Evolutionary conservation across 2,888 invertebrate genomes (phyloP).

Genomic region (Pedicia rivosa): DNA sequence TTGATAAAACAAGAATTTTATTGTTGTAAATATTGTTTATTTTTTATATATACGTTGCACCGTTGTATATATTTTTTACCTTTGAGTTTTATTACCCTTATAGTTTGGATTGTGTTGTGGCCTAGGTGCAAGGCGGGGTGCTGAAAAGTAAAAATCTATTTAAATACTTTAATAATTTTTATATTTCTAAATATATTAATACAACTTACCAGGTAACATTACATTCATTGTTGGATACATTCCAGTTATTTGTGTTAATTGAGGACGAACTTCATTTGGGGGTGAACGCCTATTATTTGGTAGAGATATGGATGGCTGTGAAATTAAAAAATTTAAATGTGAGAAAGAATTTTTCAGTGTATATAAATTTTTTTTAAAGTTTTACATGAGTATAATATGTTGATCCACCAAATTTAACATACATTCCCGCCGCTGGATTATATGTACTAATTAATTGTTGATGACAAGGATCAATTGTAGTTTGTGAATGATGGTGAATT

Average conservation of each 20-base stretch:
- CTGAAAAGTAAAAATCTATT: conserved; percentile 12
- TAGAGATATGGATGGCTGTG: conserved; percentile 27
- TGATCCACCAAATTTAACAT: conserved; percentile 28
- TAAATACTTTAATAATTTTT: no score
- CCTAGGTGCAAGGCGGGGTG: conserved; percentile 28
- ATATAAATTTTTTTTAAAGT: conserved; percentile 12
- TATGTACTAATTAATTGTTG: conserved; percentile 34
- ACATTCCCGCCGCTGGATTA: conserved; percentile 33
- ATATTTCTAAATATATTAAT: background rate
- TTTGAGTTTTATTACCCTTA: conserved; percentile 28
- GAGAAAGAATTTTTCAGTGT: background rate
- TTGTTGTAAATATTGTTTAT: no score
- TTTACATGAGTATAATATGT: conserved; percentile 31
- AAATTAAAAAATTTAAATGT: conserved; percentile 4
- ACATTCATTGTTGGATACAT: conserved; percentile 31
- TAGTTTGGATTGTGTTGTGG: conserved; percentile 31
- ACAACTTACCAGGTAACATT: conserved; percentile 27
- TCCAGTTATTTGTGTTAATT: conserved; percentile 28
- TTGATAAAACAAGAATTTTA: no score
- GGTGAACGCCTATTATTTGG: conserved; percentile 30
- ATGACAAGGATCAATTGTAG: conserved; percentile 21
- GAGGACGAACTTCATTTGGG: conserved; percentile 26
- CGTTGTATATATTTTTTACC: conserved; percentile 11
- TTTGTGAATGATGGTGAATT: conserved; percentile 18
- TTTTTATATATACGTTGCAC: no score